Evolutionary conservation across 1,140 invertebrate genomes (phyloP), one percentile per base, ranked within the genome.

Genomic region (Cotesia chilonis): DNA sequence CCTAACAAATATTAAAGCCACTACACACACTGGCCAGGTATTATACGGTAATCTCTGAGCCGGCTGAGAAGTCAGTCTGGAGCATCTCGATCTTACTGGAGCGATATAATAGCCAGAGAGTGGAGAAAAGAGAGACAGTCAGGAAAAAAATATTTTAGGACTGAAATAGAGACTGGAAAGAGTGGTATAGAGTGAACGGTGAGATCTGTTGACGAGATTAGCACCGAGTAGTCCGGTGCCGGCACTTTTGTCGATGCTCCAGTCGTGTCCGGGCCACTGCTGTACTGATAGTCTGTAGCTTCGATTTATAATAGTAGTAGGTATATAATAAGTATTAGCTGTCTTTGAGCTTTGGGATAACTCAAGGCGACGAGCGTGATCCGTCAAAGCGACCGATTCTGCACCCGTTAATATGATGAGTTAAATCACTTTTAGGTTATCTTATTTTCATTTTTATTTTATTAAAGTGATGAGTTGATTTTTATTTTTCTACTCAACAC

Each of bases 171-270:
- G 41, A 52, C 14, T 7, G n/a, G 14, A n/a, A 70, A 20, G 41
- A 52, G 10, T 7, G n/a, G 14, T n/a, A 70, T 12, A 52, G 47
- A 69, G 35, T 57, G 7, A 10, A 55, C 5, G 65, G 54, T 57
- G 66, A 71, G 73, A 74, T 74, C 73, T 51, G 65, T 71, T 74
- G 60, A 70, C 59, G 38, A 74, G 73, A 74, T 74, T 74, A 74
- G 63, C 66, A 54, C 41, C 51, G 54, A 71, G 59, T 69, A 59
- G 68, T 66, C 55, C 59, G 35, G 65, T 37, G 67, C 69, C 38
- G 37, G 59, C 28, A 52, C 68, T 70, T 57, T 74, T 64, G 55
- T 74, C 41, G 55, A 51, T 47, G 71, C 1, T 28, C 28, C 28
- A 72, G 61, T 72, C 71, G 71, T 72, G 71, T 72, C 71, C 71